Percentiles rank a stretch among this genome's conserved stretches.
These are phyloP conservation scores for Isotomurus palustris DNA, from an alignment of 2,888 invertebrate genomes.

Conservation along the genomic window DNA sequence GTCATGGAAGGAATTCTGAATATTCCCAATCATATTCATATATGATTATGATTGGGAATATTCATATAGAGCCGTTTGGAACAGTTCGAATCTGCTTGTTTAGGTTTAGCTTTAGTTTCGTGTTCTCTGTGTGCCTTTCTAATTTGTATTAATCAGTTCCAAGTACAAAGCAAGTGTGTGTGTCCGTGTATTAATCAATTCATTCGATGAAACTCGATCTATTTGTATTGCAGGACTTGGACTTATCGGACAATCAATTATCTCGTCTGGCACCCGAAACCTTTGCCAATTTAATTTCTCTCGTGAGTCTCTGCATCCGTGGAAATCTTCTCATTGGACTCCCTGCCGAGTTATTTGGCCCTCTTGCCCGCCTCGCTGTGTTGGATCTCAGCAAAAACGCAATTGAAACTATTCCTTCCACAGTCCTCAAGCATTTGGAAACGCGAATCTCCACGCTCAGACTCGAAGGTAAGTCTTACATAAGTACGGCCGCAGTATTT, in stretches of 20 bases:
- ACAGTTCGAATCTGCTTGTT: too few relatives aligned
- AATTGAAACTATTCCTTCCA: conserved; percentile 68
- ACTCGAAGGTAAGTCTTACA: conserved; percentile 80
- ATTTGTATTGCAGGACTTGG: conserved; percentile 57
- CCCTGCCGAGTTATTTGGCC: conserved; percentile 71
- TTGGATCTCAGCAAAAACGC: conserved; percentile 74
- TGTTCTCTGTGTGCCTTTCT: too few relatives aligned
- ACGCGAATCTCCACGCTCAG: conserved; percentile 72
- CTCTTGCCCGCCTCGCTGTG: conserved; percentile 66
- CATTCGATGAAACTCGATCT: too few relatives aligned
- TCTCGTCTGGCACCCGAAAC: conserved; percentile 66
- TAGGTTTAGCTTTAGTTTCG: too few relatives aligned
- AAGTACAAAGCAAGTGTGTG: too few relatives aligned
- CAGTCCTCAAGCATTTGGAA: conserved; percentile 71
- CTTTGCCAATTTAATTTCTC: conserved; percentile 63
- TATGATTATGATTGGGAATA: too few relatives aligned
- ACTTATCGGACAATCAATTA: conserved; percentile 73
- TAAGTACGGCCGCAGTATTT: too few relatives aligned
- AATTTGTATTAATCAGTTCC: too few relatives aligned
- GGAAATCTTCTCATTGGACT: conserved; percentile 71
- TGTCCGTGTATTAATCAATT: too few relatives aligned
- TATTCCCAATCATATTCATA: too few relatives aligned
- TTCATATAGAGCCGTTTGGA: too few relatives aligned
- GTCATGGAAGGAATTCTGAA: too few relatives aligned
- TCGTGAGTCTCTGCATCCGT: conserved; percentile 67